phyloP scores from a whole-genome alignment of 2,888 invertebrate genomes.

The Monochamus alternatus region DNA sequence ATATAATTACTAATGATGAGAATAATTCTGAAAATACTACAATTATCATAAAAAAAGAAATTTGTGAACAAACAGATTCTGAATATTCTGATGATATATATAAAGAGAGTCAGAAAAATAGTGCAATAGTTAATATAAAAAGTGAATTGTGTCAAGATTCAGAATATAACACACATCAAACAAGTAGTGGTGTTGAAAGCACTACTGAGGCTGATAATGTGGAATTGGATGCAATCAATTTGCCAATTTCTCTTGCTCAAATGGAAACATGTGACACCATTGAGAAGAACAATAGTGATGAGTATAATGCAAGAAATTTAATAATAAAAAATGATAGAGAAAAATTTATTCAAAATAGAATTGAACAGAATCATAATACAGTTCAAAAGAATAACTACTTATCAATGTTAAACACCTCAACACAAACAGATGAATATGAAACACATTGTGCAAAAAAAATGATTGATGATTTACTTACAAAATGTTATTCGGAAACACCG shows the following conservation, averaged over 20 bases:
- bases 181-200: not conserved
- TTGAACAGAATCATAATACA: not conserved
- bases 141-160: constrained; percentile 2
- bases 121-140: constrained; percentile 4
- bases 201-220: not conserved
- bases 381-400: not conserved
- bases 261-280: not conserved
- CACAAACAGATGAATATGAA: constrained; percentile 27
- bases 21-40: not conserved
- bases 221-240: not conserved
- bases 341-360: too few species aligned
- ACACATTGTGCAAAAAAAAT: not conserved
- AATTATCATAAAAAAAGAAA: not conserved
- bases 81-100: not conserved
- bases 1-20: not conserved
- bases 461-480: constrained; percentile 32
- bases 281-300: not conserved
- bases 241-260: not conserved
- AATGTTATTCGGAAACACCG: constrained; percentile 35
- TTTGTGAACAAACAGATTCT: not conserved
- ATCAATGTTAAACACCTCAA: not conserved
- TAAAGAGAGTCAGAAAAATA: not conserved
- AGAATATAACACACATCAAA: not conserved
- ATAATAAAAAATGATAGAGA: too few species aligned
- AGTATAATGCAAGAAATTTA: not conserved